Base-by-base conservation (phyloP, 2,888 invertebrate genomes). In the Sisyra nigra region DNA sequence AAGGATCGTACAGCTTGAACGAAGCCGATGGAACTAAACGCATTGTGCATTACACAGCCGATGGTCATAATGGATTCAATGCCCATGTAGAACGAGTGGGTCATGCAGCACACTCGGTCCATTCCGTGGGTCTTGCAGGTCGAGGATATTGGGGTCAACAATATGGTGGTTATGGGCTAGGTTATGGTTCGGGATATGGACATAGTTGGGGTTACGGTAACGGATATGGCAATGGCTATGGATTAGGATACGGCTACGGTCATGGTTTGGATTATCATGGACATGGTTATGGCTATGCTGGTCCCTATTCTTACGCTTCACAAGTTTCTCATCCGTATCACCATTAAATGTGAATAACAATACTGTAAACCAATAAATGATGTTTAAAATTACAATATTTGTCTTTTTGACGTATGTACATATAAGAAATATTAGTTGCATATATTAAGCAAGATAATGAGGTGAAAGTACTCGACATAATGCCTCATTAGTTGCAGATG, bases 1-100 rank as follows among this genome's bases (percentile, higher is more conserved):
- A 52, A 42, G 54, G 54, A 8, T 49, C 48, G 41, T 54, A 54
- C 45, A 50, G 51, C 44, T 31, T 41, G 10, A 24, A 19, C 13
- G 39, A 39, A 39, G 18, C 39, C 13, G 39, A 39, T 11, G 39
- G 39, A 19, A 18, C 18, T 10, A 17, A 19, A n/a, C 39, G 39
- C 10, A 24, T 39, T 17, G 39, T 39, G 18, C 39, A 39, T 19
- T 39, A 39, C 39, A 39, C 39, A 4, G 39, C 39, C 10, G 39
- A 39, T 19, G 24, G 19, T 10, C 39, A 39, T 24, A 39, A 24
- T 11, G 39, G 39, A 19, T 39, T 39, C 19, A 39, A 24, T 10
- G 39, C 39, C 19, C n/a, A 19, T 11, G 39, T 39, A 11, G 18
- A 39, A 18, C 39, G 39, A 3, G 39, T 19, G 18, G 34, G 34